A percentile compares a stretch with the other conserved stretches of the same genome.
Evolutionary conservation across 1,140 invertebrate genomes (phyloP).

Genomic region (Helicoverpa armigera): DNA sequence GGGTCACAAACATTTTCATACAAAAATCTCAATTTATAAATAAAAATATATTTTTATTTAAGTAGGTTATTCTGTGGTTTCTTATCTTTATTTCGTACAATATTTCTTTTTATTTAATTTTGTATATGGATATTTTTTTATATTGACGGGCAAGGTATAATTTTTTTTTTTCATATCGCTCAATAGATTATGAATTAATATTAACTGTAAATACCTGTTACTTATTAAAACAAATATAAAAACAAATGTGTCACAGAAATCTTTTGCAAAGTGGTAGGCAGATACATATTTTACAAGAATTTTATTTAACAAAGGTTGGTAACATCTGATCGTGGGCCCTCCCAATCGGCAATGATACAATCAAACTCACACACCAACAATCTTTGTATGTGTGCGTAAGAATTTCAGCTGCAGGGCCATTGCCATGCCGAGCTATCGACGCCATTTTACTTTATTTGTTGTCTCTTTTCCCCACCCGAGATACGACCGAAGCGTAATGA

Average conservation of each 20-base stretch:
- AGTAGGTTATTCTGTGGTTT: neutral
- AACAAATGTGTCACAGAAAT: too few relatives aligned
- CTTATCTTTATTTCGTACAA: neutral
- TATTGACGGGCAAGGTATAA: too few relatives aligned
- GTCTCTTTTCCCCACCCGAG: slow-evolving; percentile 67
- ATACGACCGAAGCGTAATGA: slow-evolving; percentile 55
- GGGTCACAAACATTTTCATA: slow-evolving; percentile 20
- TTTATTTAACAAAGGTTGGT: slow-evolving; percentile 52
- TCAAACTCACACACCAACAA: slow-evolving; percentile 64
- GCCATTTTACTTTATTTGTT: slow-evolving; percentile 80
- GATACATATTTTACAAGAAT: too few relatives aligned
- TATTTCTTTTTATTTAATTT: too few relatives aligned
- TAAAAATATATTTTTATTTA: too few relatives aligned
- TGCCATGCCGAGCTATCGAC: slow-evolving; percentile 63
- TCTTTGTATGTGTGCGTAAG: slow-evolving; percentile 69
- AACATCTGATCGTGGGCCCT: slow-evolving; percentile 56
- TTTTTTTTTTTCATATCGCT: too few relatives aligned
- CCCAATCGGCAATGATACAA: slow-evolving; percentile 54
- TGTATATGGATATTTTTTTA: too few relatives aligned
- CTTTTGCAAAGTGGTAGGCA: too few relatives aligned
- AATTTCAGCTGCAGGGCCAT: slow-evolving; percentile 69
- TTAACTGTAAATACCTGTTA: too few relatives aligned
- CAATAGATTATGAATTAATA: too few relatives aligned
- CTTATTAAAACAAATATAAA: too few relatives aligned
- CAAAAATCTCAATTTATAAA: too few relatives aligned